phyloP scores from a whole-genome alignment of 2,888 invertebrate genomes.

The Hedya salicella region DNA sequence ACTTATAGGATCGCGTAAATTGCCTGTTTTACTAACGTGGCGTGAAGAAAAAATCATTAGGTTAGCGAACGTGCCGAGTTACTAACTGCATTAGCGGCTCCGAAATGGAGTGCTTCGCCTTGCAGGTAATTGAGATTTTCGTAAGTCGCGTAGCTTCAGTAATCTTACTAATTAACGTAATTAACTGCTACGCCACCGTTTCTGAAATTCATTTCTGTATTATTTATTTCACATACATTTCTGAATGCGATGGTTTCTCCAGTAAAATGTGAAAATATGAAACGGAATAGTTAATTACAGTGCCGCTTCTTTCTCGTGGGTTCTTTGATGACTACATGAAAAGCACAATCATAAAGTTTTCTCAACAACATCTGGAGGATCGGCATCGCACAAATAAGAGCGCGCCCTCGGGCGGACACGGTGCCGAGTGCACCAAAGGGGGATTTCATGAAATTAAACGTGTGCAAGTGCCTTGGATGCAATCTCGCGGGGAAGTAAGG shows the following conservation, averaged over 20 bases:
- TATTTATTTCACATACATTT: neutral
- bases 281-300: constrained; percentile 11
- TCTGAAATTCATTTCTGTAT: neutral
- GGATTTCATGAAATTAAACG: constrained; percentile 43
- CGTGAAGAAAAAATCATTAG: constrained; percentile 63
- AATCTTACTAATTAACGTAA: constrained; percentile 23
- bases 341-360: constrained; percentile 32
- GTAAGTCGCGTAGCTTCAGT: constrained; percentile 9
- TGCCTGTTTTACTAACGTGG: constrained; percentile 78
- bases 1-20: constrained; percentile 83
- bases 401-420: constrained; percentile 33
- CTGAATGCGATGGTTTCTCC: neutral
- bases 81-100: constrained; percentile 31
- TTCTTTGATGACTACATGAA: constrained; percentile 27
- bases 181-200: constrained; percentile 1
- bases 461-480: constrained; percentile 52
- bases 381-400: constrained; percentile 32
- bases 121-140: constrained; percentile 21
- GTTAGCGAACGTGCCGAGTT: constrained; percentile 61
- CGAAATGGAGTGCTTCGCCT: constrained; percentile 27
- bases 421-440: constrained; percentile 40
- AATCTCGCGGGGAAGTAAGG: constrained; percentile 55
- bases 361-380: constrained; percentile 27
- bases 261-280: neutral
- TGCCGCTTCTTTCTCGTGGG: constrained; percentile 5